Percentiles rank a stretch among this genome's conserved stretches.
These are phyloP conservation scores for Macaria notata DNA, from an alignment of 2,888 invertebrate species.

Conservation along the genomic window DNA sequence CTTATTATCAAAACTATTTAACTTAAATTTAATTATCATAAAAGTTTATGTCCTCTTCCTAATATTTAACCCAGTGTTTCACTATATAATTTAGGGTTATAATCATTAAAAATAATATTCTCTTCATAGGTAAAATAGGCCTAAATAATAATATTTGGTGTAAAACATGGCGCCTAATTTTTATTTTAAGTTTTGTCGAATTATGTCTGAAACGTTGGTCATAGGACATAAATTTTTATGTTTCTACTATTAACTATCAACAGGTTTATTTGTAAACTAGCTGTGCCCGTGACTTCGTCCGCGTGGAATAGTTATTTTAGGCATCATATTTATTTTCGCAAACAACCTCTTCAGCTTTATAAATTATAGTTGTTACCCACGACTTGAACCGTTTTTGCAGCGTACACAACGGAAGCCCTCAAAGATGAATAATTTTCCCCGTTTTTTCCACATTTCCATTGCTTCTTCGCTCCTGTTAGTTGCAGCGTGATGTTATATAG, in stretches of 20 bases:
- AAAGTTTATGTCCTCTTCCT: not conserved
- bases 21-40: not conserved
- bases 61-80: not conserved
- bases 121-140: not conserved
- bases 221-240: not conserved
- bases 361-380: too few species aligned
- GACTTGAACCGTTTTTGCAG: too few species aligned
- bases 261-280: too few species aligned
- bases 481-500: too few species aligned
- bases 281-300: too few species aligned
- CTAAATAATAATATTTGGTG: not conserved
- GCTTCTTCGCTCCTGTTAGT: too few species aligned
- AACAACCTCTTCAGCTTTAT: too few species aligned
- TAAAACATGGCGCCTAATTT: not conserved
- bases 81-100: constrained; percentile 10
- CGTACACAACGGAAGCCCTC: too few species aligned
- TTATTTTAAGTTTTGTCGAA: not conserved
- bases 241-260: not conserved
- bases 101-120: constrained; percentile 2
- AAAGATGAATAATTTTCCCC: too few species aligned
- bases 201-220: not conserved
- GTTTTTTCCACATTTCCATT: too few species aligned
- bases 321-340: too few species aligned
- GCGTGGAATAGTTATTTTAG: too few species aligned
- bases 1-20: not conserved